Conservation (phyloP, 2,113 vertebrate species). For the Sceloporus tristichus region DNA sequence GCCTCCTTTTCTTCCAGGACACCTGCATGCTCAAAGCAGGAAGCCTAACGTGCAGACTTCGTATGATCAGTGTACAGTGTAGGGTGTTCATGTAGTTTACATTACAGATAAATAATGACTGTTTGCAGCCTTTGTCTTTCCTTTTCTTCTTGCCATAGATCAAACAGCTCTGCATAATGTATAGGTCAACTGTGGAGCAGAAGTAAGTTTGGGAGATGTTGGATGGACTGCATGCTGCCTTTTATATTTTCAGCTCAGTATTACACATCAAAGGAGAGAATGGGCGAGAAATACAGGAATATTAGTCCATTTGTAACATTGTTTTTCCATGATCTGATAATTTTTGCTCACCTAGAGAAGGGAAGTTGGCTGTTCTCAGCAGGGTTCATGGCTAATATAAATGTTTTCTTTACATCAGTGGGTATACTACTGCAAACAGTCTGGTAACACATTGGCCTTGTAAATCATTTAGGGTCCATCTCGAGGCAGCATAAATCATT, state of each 20-base stretch:
- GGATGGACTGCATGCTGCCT: background rate
- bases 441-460: conserved; percentile 30
- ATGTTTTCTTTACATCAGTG: background rate
- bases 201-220: background rate
- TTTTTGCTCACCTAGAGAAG: background rate
- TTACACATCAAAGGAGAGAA: background rate
- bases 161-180: background rate
- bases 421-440: conserved; percentile 8
- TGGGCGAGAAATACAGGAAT: background rate
- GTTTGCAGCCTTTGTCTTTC: background rate
- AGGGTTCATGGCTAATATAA: background rate
- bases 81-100: too few species aligned
- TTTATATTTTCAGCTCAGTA: background rate
- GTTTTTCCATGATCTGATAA: background rate
- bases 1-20: too few species aligned
- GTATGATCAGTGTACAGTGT: too few species aligned
- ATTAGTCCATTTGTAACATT: background rate
- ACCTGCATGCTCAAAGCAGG: too few species aligned
- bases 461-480: conserved; percentile 69
- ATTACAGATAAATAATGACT: background rate
- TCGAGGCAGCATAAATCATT: conserved; percentile 65
- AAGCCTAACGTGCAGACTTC: too few species aligned
- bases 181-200: background rate
- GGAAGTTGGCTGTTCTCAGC: background rate
- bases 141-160: background rate